Percentiles rank a stretch among this genome's conserved stretches.
These are phyloP conservation scores for Balearica regulorum DNA, from an alignment of 2,797 vertebrate species.

Conservation along the genomic window DNA sequence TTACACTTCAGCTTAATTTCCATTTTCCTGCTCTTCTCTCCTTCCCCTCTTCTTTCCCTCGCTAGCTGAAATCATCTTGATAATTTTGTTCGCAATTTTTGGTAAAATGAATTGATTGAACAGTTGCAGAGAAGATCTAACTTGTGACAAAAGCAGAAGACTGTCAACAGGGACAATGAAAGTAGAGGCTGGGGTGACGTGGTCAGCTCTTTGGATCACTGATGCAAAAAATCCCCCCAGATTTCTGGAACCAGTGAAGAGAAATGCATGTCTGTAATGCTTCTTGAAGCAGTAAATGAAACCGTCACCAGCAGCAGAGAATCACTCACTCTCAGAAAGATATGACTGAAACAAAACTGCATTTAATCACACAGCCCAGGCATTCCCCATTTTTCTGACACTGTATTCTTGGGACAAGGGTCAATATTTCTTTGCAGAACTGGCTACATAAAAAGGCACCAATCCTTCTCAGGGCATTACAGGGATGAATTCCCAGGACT, in stretches of 20 bases:
- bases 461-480: background rate
- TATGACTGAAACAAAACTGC: background rate
- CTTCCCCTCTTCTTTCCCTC: background rate
- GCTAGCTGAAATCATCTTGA: constrained; percentile 53
- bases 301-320: background rate
- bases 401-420: background rate
- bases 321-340: background rate
- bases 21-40: constrained; percentile 40
- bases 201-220: background rate
- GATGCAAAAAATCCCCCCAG: background rate
- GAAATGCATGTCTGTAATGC: background rate
- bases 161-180: background rate
- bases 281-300: background rate
- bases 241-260: background rate
- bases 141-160: background rate
- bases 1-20: constrained; percentile 66
- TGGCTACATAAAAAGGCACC: background rate
- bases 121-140: background rate
- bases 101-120: constrained; percentile 61
- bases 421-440: background rate
- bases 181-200: background rate
- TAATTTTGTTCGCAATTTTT: constrained; percentile 57
- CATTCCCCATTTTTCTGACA: background rate
- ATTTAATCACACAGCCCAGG: background rate
- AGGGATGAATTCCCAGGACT: background rate